These are phyloP conservation scores for Poeciliopsis gracilis DNA, from an alignment of 2,797 vertebrate species.

Conservation along the genomic window DNA sequence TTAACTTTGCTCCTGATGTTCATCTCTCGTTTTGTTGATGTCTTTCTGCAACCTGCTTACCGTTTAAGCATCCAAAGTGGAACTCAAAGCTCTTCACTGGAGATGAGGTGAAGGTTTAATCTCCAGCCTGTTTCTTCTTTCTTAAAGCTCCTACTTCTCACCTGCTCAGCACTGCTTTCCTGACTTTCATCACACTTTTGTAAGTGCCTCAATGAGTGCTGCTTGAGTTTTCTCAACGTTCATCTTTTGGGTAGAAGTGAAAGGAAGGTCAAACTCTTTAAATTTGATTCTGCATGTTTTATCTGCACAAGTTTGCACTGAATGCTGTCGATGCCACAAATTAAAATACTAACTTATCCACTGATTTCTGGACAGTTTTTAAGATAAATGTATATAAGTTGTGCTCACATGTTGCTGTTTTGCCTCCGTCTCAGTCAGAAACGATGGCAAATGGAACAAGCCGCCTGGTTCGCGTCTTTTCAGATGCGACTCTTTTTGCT, in stretches of 20 bases:
- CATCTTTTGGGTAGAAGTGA: background rate
- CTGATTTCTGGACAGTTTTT: background rate
- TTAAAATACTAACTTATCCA: background rate
- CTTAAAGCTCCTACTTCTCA: constrained; percentile 56
- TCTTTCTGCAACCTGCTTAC: constrained; percentile 52
- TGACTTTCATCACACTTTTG: constrained; percentile 55
- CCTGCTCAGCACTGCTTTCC: constrained; percentile 57
- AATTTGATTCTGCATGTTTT: constrained; percentile 8
- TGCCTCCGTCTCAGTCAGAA: background rate
- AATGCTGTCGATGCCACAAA: background rate
- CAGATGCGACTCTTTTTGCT: background rate
- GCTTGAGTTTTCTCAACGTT: background rate
- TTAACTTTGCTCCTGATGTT: background rate
- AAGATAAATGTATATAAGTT: background rate
- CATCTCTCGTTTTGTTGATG: constrained; percentile 26
- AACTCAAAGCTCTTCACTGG: constrained; percentile 49
- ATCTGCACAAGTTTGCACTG: background rate
- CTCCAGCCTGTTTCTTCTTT: constrained; percentile 42
- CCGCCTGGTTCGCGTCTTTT: background rate
- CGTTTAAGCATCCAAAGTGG: constrained; percentile 51
- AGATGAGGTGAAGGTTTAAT: constrained; percentile 65
- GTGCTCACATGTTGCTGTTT: background rate
- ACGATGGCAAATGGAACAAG: background rate
- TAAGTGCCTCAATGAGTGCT: constrained; percentile 53
- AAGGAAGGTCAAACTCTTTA: no score